Base-by-base conservation (phyloP, 2,113 vertebrate genomes). In the Elaphurus davidianus region DNA sequence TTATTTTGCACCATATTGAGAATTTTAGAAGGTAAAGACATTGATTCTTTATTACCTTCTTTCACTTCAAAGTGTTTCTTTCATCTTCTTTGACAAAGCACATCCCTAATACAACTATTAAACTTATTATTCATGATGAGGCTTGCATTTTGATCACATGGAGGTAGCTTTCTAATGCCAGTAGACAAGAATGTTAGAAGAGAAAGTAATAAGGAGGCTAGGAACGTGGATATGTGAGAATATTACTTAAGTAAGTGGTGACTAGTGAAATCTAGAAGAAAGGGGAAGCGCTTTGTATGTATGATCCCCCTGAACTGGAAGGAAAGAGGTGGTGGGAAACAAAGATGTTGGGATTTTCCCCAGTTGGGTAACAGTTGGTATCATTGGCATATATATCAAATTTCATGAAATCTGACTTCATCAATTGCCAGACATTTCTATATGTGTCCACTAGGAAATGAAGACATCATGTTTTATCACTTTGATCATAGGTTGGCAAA, bases 61-160 rank as follows among this genome's bases (percentile, higher is more conserved):
- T 96, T 96, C 36, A 89, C 60, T 97, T 98, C 59, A 95, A 89
- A 96, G 47, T 52, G 14, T 89, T 94, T 97, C 92, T 97, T 97
- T 96, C 50, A 90, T 96, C 90, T 95, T 85, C 91, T 97, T 91
- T 96, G 78, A 82, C 59, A 83, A 74, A 94, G 67, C 15, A 57
- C 25, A 82, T 81, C 54, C 76, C 43, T 88, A 62, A 94, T 85
- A 81, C 12, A 96, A 27, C 76, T 64, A 60, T 67, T 84, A 83
- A 19, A 81, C 57, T 64, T 93, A 79, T n/a, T 43, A 87, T 83
- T 96, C 91, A 40, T 91, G 79, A 87, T 90, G 57, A 90, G 43
- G 10, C 59, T 67, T 10, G 0, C 21, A 60, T 96, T 94, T 93
- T 83, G 88, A 93, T 91, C 86, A 59, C 10, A 17, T 76, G 28